Base-by-base conservation (phyloP, 37 sponge, comb jelly and placozoan species). In the Haliclona indistincta region DNA sequence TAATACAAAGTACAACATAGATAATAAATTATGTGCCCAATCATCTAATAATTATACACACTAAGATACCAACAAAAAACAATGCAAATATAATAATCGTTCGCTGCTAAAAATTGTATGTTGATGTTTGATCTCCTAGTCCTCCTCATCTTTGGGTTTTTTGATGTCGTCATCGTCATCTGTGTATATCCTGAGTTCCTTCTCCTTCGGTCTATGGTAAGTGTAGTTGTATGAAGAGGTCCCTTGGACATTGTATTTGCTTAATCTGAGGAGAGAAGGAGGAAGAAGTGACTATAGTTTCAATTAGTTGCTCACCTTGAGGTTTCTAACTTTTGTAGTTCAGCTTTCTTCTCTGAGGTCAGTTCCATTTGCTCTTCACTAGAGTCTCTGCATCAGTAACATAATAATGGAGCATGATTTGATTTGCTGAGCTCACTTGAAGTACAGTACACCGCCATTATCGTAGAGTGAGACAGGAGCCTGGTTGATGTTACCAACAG, bases 371-470 rank as follows among this genome's bases (percentile, higher is more conserved):
- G 51, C 42, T 54, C 35, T 39, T 95, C 96, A 38, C 41, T 54
- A 25, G 73, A 70, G 45, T 95, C 96, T 76, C 91, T 90, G 71
- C 20, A 73, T 10, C 20, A 29, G 2, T 20, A 28, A 54, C 58
- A 72, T 1, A 28, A n/a, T n/a, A 47, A 17, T 49, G 15, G 36
- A 52, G 30, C 56, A 23, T 36, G 19, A n/a, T n/a, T n/a, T n/a
- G n/a, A n/a, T n/a, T n/a, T 43, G 15, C 52, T 54, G 28, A 28
- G 26, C 41, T 71, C 91, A 92, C 92, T 89, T 91, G 78, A 64
- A 95, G 62, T 87, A 95, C 67, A 95, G 39, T 23, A 95, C 71
- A 17, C 68, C 63, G 19, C 95, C 95, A 84, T 95, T 92, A 38
- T 92, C 88, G 42, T 83, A 80, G 28, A 95, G 51, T 47, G 51